These are phyloP conservation scores for Calliscelio sp. DNA, from an alignment of 2,888 invertebrate genomes.

Conservation along the genomic window DNA sequence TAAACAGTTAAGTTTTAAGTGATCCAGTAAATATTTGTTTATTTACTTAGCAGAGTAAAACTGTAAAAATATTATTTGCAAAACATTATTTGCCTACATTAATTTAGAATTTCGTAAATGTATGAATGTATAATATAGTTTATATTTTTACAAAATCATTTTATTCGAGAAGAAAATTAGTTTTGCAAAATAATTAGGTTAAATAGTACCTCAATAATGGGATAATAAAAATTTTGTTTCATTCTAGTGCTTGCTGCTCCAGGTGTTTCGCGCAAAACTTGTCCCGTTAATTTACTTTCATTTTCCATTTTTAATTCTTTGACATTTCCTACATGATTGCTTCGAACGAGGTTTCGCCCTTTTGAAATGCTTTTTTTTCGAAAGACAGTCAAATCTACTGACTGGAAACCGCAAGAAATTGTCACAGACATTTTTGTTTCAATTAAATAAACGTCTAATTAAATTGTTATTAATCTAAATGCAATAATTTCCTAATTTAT, in stretches of 20 bases:
- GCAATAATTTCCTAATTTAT: too few species aligned
- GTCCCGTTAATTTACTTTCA: too few species aligned
- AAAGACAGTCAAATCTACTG: not conserved
- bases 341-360: not conserved
- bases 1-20: too few species aligned
- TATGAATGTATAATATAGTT: too few species aligned
- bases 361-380: conserved; percentile 9
- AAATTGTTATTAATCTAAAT: too few species aligned
- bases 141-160: too few species aligned
- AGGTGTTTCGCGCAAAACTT: conserved; percentile 26
- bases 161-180: too few species aligned
- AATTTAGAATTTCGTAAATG: too few species aligned
- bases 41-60: too few species aligned
- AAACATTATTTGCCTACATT: too few species aligned
- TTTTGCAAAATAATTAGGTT: not conserved
- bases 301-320: not conserved
- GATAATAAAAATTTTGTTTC: conserved; percentile 9
- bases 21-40: too few species aligned
- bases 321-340: conserved; percentile 13
- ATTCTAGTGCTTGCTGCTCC: conserved; percentile 1
- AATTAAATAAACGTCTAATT: not conserved
- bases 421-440: not conserved
- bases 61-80: too few species aligned
- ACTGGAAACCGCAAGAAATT: not conserved
- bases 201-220: not conserved